A percentile compares a stretch with the other conserved stretches of the same genome.
Evolutionary conservation across 1,140 invertebrate genomes (phyloP).

Genomic region (Onthophagus taurus): DNA sequence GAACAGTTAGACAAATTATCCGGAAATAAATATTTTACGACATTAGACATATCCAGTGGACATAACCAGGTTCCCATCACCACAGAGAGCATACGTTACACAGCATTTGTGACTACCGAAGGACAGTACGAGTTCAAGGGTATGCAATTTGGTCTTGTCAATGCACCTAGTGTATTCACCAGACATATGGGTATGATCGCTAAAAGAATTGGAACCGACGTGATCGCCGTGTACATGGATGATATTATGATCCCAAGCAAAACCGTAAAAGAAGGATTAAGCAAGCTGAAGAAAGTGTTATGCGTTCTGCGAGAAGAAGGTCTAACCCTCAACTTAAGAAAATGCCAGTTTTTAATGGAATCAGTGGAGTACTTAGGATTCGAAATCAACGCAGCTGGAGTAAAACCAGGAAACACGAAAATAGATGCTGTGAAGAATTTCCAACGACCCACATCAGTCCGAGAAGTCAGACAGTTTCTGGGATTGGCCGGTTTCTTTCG

Average conservation of each 20-base stretch:
- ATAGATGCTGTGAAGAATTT: slow-evolving; percentile 25
- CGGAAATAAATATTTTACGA: slow-evolving; percentile 21
- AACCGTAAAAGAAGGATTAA: slow-evolving; percentile 27
- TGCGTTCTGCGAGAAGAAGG: slow-evolving; percentile 18
- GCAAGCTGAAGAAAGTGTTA: slow-evolving; percentile 28
- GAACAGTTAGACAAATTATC: slow-evolving; percentile 20
- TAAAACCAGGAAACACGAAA: slow-evolving; percentile 29
- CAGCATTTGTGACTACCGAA: slow-evolving; percentile 23
- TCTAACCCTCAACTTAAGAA: slow-evolving; percentile 26
- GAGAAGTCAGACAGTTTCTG: no score
- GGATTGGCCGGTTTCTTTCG: no score
- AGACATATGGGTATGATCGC: slow-evolving; percentile 26
- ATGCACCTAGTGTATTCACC: slow-evolving; percentile 27
- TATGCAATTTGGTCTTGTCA: slow-evolving; percentile 30
- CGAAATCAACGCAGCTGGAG: slow-evolving; percentile 21
- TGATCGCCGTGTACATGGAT: slow-evolving; percentile 27
- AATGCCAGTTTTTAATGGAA: slow-evolving; percentile 21
- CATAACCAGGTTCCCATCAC: slow-evolving; percentile 13
- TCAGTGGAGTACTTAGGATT: slow-evolving; percentile 25
- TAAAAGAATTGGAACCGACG: slow-evolving; percentile 13
- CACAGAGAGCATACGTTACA: slow-evolving; percentile 1
- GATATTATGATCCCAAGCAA: slow-evolving; percentile 26
- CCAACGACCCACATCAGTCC: no score
- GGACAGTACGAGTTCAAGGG: slow-evolving; percentile 29
- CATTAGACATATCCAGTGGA: slow-evolving; percentile 18